These are phyloP conservation scores for Drosophila setosimentum DNA, from an alignment of 2,888 invertebrate species.

Conservation along the genomic window DNA sequence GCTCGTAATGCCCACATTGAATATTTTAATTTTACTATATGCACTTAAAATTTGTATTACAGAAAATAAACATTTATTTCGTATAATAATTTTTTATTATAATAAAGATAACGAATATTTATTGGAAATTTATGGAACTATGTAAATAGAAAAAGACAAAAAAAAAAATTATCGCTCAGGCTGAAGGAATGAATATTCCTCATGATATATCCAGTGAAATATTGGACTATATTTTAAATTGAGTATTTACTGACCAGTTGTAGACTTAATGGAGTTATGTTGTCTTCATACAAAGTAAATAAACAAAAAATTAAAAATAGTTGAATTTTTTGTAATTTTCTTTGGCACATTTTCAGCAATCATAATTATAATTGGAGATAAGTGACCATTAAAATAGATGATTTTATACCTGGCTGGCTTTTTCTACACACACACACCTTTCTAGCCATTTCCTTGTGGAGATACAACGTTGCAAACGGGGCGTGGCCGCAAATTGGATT, in stretches of 20 bases:
- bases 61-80: background rate
- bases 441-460: conserved; percentile 8
- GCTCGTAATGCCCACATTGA: too few species aligned
- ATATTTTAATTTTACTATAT: background rate
- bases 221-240: background rate
- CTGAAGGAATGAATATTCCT: background rate
- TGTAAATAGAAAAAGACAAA: background rate
- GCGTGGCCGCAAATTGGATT: conserved; percentile 57
- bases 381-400: conserved; percentile 10
- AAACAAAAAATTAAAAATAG: background rate
- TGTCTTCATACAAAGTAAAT: background rate
- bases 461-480: conserved; percentile 27
- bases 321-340: background rate
- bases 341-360: background rate
- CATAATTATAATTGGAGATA: conserved; percentile 13
- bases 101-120: background rate
- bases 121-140: background rate
- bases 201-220: too few species aligned
- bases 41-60: background rate
- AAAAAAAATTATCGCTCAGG: background rate
- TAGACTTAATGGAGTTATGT: background rate
- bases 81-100: background rate
- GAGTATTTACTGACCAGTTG: background rate
- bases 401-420: background rate
- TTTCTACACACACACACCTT: background rate